phyloP scores from a whole-genome alignment of 2,888 invertebrate species.

The Acanthosoma haemorrhoidale region DNA sequence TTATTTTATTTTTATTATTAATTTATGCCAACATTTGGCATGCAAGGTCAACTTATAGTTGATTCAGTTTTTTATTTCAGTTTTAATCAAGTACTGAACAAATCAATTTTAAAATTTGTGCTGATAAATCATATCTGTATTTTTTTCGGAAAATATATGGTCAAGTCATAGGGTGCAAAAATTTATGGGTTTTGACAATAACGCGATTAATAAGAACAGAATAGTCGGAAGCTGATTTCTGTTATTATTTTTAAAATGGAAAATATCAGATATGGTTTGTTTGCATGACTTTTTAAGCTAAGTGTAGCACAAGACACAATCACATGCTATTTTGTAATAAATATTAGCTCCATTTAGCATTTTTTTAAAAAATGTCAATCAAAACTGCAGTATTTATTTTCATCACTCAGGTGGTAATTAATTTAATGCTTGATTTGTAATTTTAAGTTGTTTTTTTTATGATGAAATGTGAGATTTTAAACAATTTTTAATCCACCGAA shows the following conservation, averaged over 20 bases:
- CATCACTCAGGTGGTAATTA: constrained; percentile 23
- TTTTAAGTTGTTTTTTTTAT: constrained; percentile 1
- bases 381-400: constrained; percentile 24
- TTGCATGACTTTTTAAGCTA: not conserved
- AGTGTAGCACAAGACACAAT: constrained; percentile 9
- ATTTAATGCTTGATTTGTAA: not conserved
- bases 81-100: too few species aligned
- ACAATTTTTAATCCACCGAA: constrained; percentile 24
- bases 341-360: constrained; percentile 6
- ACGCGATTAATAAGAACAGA: too few species aligned
- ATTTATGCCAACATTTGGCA: constrained; percentile 19
- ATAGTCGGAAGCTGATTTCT: too few species aligned
- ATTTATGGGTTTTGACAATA: too few species aligned
- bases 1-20: constrained; percentile 4
- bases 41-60: not conserved
- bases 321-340: not conserved
- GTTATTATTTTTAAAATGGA: too few species aligned
- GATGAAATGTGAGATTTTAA: constrained; percentile 11
- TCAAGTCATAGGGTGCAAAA: too few species aligned
- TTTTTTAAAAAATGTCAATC: constrained; percentile 7
- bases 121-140: too few species aligned
- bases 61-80: not conserved
- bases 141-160: too few species aligned
- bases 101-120: too few species aligned
- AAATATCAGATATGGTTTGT: not conserved